phyloP scores from a whole-genome alignment of 2,797 vertebrate species.

The Microchirus variegatus region DNA sequence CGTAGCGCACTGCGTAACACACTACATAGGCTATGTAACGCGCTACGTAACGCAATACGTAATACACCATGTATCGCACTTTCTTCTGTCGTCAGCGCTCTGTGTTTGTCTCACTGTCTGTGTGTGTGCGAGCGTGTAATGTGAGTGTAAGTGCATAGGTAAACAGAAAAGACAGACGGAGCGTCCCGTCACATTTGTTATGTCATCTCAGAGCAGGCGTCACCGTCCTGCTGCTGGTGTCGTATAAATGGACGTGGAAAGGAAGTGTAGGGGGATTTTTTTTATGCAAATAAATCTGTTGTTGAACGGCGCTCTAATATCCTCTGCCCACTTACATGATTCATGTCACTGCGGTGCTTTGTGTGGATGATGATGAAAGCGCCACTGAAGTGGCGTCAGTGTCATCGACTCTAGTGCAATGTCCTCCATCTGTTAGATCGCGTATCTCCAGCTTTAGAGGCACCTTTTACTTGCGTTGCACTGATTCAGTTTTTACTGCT shows the following conservation, averaged over 20 bases:
- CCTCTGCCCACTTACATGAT: conserved; percentile 17
- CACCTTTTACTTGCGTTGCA: no score
- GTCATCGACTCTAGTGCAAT: no score
- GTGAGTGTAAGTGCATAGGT: conserved; percentile 14
- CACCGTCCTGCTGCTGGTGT: conserved; percentile 6
- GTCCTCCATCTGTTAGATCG: no score
- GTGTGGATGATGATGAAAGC: conserved; percentile 24
- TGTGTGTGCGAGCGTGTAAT: conserved; percentile 13
- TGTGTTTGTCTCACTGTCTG: not conserved
- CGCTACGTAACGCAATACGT: no score
- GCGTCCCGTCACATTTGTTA: conserved; percentile 29
- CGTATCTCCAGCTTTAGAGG: no score
- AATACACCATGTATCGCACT: no score
- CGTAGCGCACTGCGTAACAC: no score
- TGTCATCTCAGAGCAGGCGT: conserved; percentile 25
- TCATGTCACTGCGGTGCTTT: conserved; percentile 19
- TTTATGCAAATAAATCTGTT: conserved; percentile 11
- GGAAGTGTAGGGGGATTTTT: conserved; percentile 32
- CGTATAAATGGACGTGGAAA: not conserved
- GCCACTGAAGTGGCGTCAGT: no score
- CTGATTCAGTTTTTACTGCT: no score
- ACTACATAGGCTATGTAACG: no score
- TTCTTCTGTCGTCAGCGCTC: not conserved
- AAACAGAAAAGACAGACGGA: conserved; percentile 25
- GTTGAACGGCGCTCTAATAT: conserved; percentile 7